phyloP scores from a whole-genome alignment of 1,140 invertebrate genomes.

The Physella acuta region DNA sequence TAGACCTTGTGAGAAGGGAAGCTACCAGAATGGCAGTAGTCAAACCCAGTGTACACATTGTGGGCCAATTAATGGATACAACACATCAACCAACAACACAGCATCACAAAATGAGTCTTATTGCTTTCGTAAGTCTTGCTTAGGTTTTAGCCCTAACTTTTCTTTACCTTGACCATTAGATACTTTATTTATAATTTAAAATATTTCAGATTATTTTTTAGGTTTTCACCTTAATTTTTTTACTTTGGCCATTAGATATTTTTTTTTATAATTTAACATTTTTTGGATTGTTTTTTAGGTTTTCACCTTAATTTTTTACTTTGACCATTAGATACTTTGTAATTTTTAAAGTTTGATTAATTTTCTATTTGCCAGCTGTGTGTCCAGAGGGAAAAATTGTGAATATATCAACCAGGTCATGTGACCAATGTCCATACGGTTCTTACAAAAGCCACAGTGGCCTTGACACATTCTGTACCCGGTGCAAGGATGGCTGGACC shows the following conservation, averaged over 20 bases:
- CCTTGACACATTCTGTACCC: neutral
- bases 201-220: neutral
- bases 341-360: neutral
- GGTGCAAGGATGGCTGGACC: neutral
- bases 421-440: conserved; percentile 6
- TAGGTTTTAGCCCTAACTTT: neutral
- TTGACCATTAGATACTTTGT: neutral
- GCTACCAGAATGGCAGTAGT: conserved; percentile 5
- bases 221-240: neutral
- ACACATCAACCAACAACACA: neutral
- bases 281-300: neutral
- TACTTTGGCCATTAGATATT: neutral
- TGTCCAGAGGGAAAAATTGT: conserved; percentile 4
- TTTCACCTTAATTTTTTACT: neutral
- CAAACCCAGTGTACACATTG: conserved; percentile 21
- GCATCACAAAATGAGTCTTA: conserved; percentile 1
- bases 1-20: conserved; percentile 2
- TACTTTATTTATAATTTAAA: neutral
- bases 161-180: neutral
- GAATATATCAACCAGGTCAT: neutral
- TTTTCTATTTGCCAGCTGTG: conserved; percentile 5
- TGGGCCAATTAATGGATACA: neutral
- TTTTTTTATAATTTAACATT: neutral
- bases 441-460: neutral
- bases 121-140: conserved; percentile 14